phyloP scores from a whole-genome alignment of 2,113 vertebrate genomes.

The Falcunculus frontatus region DNA sequence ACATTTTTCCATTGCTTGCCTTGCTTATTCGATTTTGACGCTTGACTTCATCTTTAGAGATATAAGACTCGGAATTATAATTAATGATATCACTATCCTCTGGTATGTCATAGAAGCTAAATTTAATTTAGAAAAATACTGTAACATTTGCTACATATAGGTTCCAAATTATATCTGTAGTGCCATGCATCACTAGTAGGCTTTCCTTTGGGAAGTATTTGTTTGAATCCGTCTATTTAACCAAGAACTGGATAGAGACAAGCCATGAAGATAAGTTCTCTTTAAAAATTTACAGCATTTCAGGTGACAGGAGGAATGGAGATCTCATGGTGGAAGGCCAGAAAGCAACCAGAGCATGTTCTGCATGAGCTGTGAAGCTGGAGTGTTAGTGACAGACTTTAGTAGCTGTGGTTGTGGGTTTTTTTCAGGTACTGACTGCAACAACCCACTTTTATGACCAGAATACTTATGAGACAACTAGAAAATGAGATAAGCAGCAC shows the following conservation, averaged over 20 bases:
- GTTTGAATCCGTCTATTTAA: background rate
- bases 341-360: background rate
- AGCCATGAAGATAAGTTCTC: background rate
- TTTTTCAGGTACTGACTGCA: background rate
- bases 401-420: background rate
- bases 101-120: background rate
- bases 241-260: background rate
- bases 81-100: background rate
- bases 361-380: background rate
- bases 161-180: background rate
- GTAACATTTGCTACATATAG: background rate
- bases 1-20: background rate
- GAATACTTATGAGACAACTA: background rate
- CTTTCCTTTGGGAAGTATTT: background rate
- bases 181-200: background rate
- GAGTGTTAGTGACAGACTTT: accelerated
- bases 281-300: background rate
- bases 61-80: background rate
- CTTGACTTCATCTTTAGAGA: background rate
- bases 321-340: background rate
- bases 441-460: background rate
- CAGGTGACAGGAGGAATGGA: background rate
- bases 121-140: background rate
- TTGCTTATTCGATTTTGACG: background rate
- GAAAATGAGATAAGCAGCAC: background rate